Percentiles rank a stretch among this genome's conserved stretches.
These are phyloP conservation scores for Epizoanthus stellaris DNA, from an alignment of 92 coral and sea anemone genomes.

Conservation along the genomic window DNA sequence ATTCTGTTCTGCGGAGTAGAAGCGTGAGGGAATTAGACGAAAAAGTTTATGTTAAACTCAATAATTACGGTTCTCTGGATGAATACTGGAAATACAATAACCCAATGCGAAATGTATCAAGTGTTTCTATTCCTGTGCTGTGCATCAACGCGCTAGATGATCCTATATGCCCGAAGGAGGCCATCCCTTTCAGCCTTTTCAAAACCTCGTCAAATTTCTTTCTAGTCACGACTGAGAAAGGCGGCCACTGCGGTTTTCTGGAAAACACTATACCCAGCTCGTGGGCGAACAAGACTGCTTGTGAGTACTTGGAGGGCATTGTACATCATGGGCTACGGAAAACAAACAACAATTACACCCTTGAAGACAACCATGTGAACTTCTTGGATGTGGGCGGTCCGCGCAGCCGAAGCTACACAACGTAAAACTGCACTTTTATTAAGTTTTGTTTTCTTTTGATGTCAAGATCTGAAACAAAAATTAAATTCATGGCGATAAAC, in stretches of 20 bases:
- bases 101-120: conserved; percentile 87
- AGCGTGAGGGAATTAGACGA: conserved; percentile 87
- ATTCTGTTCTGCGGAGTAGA: conserved; percentile 75
- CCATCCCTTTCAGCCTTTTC: conserved; percentile 92
- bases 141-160: conserved; percentile 95
- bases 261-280: conserved; percentile 78
- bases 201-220: conserved; percentile 93
- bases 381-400: conserved; percentile 77
- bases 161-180: conserved; percentile 87
- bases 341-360: conserved; percentile 34
- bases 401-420: conserved; percentile 91
- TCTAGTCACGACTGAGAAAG: conserved; percentile 88
- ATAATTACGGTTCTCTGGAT: conserved; percentile 75
- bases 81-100: conserved; percentile 85
- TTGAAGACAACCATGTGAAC: conserved; percentile 74
- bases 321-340: conserved; percentile 81
- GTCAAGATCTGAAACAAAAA: neutral
- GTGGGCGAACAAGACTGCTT: conserved; percentile 86
- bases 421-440: conserved; percentile 30
- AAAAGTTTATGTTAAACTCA: conserved; percentile 80
- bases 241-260: conserved; percentile 97
- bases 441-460: neutral
- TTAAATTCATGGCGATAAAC: conserved; percentile 6
- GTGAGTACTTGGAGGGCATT: conserved; percentile 82
- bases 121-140: conserved; percentile 85